A percentile compares a stretch with the other conserved stretches of the same genome.
Conservation (phyloP, 2,888 invertebrate genomes). For the Perizoma flavofasciatum region DNA sequence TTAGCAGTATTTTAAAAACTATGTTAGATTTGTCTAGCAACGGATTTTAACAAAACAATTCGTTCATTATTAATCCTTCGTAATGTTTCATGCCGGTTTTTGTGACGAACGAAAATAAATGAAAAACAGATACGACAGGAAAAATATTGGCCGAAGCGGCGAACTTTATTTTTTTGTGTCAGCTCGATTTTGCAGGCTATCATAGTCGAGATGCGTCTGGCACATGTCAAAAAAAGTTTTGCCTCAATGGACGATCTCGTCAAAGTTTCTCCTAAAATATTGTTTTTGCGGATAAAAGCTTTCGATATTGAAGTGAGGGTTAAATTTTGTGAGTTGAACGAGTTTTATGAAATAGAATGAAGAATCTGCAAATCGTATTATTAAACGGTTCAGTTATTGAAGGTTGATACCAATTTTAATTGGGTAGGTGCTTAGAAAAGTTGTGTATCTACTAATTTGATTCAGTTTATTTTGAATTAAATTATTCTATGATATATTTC, state of each 20-base stretch:
- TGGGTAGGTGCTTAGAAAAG: no score
- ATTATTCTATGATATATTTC: no score
- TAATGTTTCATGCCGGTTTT: constrained; percentile 32
- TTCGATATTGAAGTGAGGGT: background rate
- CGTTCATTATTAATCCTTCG: constrained; percentile 17
- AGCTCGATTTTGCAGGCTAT: constrained; percentile 47
- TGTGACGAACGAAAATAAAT: constrained; percentile 40
- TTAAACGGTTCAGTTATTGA: no score
- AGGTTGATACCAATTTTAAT: no score
- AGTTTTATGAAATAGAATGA: no score
- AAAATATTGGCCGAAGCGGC: constrained; percentile 46
- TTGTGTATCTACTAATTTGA: no score
- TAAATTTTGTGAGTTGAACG: no score
- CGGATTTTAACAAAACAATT: constrained; percentile 2
- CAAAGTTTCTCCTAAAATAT: constrained; percentile 17
- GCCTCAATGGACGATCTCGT: constrained; percentile 27
- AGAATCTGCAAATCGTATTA: no score
- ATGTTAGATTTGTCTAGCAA: no score
- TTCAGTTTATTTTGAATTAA: no score
- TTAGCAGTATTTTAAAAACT: no score
- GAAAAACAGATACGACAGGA: constrained; percentile 40
- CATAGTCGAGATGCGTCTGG: constrained; percentile 49
- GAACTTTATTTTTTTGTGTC: constrained; percentile 39
- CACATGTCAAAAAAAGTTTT: constrained; percentile 43
- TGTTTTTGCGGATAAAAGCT: constrained; percentile 6